Conservation (phyloP, 2,888 invertebrate species). For the Clanis bilineata region DNA sequence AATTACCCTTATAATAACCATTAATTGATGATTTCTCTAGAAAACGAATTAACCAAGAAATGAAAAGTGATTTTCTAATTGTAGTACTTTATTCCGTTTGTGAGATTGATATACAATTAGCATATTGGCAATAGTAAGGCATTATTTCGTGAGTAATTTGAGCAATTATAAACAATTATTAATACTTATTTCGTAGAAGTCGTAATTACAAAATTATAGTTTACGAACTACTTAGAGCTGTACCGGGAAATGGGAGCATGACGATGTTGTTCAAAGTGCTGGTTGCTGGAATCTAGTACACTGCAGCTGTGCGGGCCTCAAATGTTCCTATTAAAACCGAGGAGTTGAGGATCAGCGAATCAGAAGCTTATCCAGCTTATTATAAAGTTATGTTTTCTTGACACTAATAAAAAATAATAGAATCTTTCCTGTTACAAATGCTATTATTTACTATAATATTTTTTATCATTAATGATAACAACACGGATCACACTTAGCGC, state of each 20-base stretch:
- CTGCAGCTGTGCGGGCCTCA: not conserved
- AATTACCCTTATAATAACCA: constrained; percentile 4
- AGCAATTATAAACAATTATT: constrained; percentile 3
- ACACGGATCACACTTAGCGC: too few species aligned
- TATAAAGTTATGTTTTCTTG: not conserved
- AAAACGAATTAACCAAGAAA: not conserved
- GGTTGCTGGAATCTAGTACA: not conserved
- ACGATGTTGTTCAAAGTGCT: not conserved
- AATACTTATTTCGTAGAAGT: not conserved
- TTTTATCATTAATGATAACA: too few species aligned
- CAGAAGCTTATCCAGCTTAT: not conserved
- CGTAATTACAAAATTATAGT: not conserved
- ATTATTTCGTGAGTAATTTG: not conserved
- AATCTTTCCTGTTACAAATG: too few species aligned
- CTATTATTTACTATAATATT: too few species aligned
- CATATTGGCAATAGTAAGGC: not conserved
- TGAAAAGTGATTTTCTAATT: constrained; percentile 5
- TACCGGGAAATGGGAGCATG: not conserved
- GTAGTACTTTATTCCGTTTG: not conserved
- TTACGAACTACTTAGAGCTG: not conserved
- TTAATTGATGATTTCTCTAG: constrained; percentile 1
- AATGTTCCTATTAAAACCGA: not conserved
- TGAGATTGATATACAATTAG: not conserved
- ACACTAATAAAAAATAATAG: not conserved
- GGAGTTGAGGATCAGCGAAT: not conserved